phyloP scores from a whole-genome alignment of 2,888 invertebrate species.

The Lagria hirta region DNA sequence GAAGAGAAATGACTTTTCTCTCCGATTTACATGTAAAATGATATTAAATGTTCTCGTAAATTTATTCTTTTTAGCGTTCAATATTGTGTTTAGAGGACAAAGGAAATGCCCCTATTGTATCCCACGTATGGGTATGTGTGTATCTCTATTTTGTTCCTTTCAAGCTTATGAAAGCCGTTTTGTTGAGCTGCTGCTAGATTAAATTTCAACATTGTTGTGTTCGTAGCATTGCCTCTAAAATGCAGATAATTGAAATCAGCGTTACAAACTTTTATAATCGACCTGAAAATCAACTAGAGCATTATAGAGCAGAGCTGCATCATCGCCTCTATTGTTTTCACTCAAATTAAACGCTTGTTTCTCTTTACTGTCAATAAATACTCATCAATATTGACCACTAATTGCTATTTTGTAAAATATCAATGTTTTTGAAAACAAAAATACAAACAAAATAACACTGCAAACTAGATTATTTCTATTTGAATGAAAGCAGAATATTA shows the following conservation, averaged over 20 bases:
- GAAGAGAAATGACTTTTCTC: conserved; percentile 17
- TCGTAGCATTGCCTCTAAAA: conserved; percentile 18
- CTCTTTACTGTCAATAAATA: conserved; percentile 17
- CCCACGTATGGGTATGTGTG: conserved; percentile 18
- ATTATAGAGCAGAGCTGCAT: conserved; percentile 17
- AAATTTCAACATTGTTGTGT: conserved; percentile 28
- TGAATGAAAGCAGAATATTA: too few species aligned
- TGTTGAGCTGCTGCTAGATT: conserved; percentile 27
- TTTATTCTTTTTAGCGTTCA: conserved; percentile 27
- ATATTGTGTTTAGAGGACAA: conserved; percentile 25
- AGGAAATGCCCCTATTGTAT: too few species aligned
- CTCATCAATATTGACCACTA: too few species aligned
- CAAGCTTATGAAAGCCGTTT: conserved; percentile 26
- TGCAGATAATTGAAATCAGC: conserved; percentile 26
- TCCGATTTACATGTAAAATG: conserved; percentile 29
- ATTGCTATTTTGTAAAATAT: too few species aligned
- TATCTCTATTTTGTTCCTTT: conserved; percentile 27
- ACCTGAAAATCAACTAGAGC: too few species aligned
- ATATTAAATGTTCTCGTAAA: conserved; percentile 28
- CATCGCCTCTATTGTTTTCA: conserved; percentile 9
- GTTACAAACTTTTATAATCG: conserved; percentile 22
- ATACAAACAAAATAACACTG: too few species aligned
- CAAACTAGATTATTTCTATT: too few species aligned
- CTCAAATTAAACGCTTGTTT: conserved; percentile 10
- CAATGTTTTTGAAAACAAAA: too few species aligned